phyloP scores from a whole-genome alignment of 37 sponge, comb jelly and placozoan species.

The Oopsacas minuta region DNA sequence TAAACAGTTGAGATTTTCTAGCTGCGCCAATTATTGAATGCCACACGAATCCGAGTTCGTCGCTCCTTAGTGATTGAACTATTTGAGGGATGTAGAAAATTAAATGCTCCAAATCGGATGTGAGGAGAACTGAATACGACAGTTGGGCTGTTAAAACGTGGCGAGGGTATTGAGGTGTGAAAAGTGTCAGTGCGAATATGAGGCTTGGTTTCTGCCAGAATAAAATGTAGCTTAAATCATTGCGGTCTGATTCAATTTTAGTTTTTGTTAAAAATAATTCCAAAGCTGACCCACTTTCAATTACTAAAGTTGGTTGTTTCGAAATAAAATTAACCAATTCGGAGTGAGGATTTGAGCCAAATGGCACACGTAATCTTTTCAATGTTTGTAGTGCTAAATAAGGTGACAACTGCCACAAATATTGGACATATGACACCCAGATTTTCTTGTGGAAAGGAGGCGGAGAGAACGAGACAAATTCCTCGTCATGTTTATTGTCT shows the following conservation, averaged over 20 bases:
- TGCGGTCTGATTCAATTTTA: neutral
- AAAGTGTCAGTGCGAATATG: constrained; percentile 47
- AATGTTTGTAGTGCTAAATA: constrained; percentile 5
- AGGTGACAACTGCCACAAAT: constrained; percentile 8
- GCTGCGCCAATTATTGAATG: constrained; percentile 59
- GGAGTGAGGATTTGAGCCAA: neutral
- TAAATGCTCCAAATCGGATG: constrained; percentile 38
- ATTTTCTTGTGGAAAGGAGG: neutral
- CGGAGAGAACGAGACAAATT: neutral
- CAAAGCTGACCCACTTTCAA: neutral
- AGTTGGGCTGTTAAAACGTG: constrained; percentile 65
- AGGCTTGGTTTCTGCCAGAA: constrained; percentile 60
- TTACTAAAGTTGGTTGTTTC: neutral
- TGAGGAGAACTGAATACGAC: neutral
- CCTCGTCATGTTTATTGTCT: neutral
- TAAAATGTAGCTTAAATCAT: constrained; percentile 51
- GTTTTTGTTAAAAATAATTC: neutral
- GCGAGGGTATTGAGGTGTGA: constrained; percentile 41
- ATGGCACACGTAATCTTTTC: neutral
- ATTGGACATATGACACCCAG: neutral
- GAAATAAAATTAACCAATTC: neutral
- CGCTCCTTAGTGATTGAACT: constrained; percentile 80
- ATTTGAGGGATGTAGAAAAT: constrained; percentile 84
- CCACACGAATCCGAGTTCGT: constrained; percentile 58
- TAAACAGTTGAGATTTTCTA: constrained; percentile 63